Base-by-base conservation (phyloP, 2,113 vertebrate species). In the Willisornis vidua region DNA sequence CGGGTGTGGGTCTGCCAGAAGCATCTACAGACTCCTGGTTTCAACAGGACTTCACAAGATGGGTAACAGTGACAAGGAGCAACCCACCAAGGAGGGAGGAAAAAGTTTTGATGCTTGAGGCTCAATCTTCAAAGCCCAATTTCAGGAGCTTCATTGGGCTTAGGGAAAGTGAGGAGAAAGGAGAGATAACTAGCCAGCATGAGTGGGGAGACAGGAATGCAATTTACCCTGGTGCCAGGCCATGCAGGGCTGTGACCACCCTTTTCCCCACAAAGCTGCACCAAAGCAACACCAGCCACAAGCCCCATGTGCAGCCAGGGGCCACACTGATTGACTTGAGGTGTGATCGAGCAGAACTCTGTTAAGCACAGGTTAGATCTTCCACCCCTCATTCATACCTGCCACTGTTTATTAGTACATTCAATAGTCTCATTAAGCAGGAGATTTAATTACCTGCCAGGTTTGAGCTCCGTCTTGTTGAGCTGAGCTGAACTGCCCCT, bases 361-460 rank as follows among this genome's bases (percentile, higher is more conserved):
- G 19, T 88, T 80, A 66, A 92, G 45, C 65, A 65, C 61, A 91
- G 29, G 76, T 86, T 77, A 28, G 16, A 4, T 84, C n/a, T 84
- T 71, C 62, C 29, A 84, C 20, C 33, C 19, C 26, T 94, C 73
- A 74, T 70, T 92, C 76, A n/a, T 68, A 89, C 72, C 67, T 93
- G 72, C 33, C 92, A 19, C 59, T 92, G 46, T 86, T 92, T 63
- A 83, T 93, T 90, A 94, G 74, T 72, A 52, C 25, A 14, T 92
- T 86, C 75, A 86, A 33, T 14, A 55, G 79, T 31, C 51, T 93
- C 63, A 59, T 95, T 93, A 97, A 93, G 39, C 7, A n/a, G 61
- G 48, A 52, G 43, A 35, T 89, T 94, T 96, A 93, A 93, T 93
- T 89, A 92, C 35, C 80, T 94, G 72, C 83, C 48, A 77, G 28